Percentiles rank a stretch among this genome's conserved stretches.
Evolutionary conservation across 2,113 vertebrate species (phyloP).

Genomic region (Pycnonotus jocosus): DNA sequence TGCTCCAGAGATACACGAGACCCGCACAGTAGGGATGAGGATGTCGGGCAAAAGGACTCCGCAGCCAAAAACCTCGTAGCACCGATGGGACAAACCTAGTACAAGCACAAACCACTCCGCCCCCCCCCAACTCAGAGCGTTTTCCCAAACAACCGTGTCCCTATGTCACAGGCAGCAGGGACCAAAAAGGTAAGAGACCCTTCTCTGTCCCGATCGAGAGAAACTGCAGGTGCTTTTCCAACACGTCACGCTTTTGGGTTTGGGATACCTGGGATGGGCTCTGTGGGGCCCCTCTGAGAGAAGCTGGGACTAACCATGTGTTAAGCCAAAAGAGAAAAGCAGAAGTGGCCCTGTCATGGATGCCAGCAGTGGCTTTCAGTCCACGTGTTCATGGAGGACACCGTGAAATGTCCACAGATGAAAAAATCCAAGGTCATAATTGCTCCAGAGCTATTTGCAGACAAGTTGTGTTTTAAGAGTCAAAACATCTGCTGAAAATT

Average conservation of each 20-base stretch:
- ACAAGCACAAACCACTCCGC: accelerated
- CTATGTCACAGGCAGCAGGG: neutral
- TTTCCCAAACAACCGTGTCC: accelerated
- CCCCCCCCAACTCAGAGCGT: accelerated
- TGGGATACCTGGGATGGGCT: neutral
- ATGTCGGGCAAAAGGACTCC: neutral
- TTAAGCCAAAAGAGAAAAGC: neutral
- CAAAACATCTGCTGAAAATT: neutral
- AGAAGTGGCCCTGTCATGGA: neutral
- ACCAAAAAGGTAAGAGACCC: accelerated
- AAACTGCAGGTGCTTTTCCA: neutral
- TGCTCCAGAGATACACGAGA: accelerated
- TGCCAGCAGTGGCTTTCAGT: neutral
- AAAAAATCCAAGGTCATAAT: neutral
- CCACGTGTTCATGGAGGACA: neutral
- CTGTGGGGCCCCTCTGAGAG: neutral
- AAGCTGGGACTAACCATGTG: accelerated
- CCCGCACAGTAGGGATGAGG: accelerated
- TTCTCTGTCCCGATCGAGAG: accelerated
- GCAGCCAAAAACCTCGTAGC: neutral
- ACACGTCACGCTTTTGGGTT: accelerated
- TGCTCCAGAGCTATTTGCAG: neutral
- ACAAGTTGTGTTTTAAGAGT: neutral
- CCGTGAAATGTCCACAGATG: neutral
- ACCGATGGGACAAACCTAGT: accelerated